Conservation (phyloP, 2,113 vertebrate species). For the Prolemur simus region DNA sequence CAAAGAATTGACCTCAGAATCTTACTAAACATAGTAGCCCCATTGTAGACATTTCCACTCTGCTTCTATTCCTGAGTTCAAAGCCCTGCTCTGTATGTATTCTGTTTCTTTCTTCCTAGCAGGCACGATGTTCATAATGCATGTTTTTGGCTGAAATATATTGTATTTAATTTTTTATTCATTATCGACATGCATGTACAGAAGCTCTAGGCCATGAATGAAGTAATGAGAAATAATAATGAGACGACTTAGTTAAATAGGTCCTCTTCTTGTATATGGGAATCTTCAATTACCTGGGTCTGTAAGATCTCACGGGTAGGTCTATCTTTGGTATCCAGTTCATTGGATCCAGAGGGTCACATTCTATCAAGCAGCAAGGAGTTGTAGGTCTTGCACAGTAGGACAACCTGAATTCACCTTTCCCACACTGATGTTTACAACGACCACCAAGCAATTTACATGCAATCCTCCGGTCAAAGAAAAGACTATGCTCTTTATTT, state of each 20-base stretch:
- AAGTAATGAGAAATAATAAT: neutral
- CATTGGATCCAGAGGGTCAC: neutral
- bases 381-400: neutral
- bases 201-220: neutral
- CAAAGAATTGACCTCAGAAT: neutral
- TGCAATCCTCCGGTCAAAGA: neutral
- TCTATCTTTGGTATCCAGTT: neutral
- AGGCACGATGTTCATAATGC: neutral
- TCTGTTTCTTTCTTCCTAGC: neutral
- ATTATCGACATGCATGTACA: neutral
- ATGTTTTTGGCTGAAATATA: neutral
- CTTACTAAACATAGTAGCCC: neutral
- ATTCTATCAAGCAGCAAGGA: neutral
- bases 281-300: neutral
- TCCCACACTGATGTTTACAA: neutral
- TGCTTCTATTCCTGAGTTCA: neutral
- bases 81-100: neutral
- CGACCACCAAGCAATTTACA: neutral
- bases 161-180: neutral
- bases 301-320: neutral
- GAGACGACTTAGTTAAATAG: neutral
- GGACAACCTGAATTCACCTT: neutral
- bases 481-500: fast-evolving
- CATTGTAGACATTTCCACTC: neutral
- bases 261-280: neutral